Evolutionary conservation across 1,140 invertebrate species (phyloP).

Genomic region (Euwallacea fornicatus): DNA sequence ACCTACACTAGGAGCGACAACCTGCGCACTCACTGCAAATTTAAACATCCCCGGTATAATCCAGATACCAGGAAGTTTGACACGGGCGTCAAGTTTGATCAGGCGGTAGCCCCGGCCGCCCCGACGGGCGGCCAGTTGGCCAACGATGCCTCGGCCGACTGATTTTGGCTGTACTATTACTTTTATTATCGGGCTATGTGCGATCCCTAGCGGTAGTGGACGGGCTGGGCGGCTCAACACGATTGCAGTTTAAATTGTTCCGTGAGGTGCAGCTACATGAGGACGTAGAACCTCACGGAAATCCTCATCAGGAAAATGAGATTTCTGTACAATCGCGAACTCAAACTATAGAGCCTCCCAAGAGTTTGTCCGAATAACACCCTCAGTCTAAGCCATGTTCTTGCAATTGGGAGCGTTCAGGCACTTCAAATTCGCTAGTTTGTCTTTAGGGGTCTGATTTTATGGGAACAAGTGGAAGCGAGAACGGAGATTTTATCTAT

Average conservation of each 20-base stretch:
- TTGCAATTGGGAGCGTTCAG: no score
- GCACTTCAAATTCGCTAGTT: no score
- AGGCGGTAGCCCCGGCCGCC: slow-evolving; percentile 40
- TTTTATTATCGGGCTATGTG: slow-evolving; percentile 46
- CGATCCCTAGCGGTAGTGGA: slow-evolving; percentile 40
- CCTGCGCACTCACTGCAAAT: slow-evolving; percentile 84
- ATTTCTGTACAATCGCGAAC: no score
- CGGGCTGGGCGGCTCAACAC: slow-evolving; percentile 18
- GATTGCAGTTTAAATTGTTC: slow-evolving; percentile 18
- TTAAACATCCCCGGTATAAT: slow-evolving; percentile 80
- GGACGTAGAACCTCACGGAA: no score
- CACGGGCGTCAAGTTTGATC: slow-evolving; percentile 58
- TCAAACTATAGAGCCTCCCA: no score
- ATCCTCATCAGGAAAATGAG: no score
- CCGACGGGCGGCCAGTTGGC: slow-evolving; percentile 43
- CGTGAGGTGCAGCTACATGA: no score
- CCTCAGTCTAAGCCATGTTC: no score
- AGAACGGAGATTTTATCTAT: no score
- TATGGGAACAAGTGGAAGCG: no score
- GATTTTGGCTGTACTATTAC: slow-evolving; percentile 52
- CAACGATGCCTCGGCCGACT: slow-evolving; percentile 54
- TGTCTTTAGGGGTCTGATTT: no score
- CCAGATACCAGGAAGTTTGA: slow-evolving; percentile 81
- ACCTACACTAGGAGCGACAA: slow-evolving; percentile 87
- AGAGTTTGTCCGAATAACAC: no score